Percentiles rank a stretch among this genome's conserved stretches.
These are phyloP conservation scores for Taurulus bubalis DNA, from an alignment of 2,113 vertebrate species.

Conservation along the genomic window DNA sequence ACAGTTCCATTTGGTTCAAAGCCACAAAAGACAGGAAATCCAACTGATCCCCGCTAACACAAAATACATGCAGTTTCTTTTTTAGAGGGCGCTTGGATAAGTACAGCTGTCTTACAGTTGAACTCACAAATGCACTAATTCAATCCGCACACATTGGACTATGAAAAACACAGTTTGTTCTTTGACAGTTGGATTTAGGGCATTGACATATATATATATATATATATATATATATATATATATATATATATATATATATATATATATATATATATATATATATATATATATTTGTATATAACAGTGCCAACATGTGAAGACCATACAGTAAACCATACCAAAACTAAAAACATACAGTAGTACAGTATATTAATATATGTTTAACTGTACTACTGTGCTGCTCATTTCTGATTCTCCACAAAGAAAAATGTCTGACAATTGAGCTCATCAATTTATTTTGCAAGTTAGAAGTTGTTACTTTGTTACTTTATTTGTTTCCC, in stretches of 20 bases:
- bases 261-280: no score
- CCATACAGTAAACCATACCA: background rate
- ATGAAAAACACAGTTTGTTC: background rate
- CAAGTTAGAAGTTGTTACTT: background rate
- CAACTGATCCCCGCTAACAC: constrained; percentile 16
- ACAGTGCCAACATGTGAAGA: background rate
- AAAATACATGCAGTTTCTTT: constrained; percentile 9
- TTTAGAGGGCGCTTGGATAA: background rate
- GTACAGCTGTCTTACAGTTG: background rate
- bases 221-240: no score
- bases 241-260: no score
- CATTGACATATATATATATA: no score
- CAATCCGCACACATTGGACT: background rate
- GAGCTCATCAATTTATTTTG: background rate
- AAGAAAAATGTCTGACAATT: background rate
- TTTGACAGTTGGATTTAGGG: background rate
- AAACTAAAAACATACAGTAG: background rate
- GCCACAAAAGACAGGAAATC: constrained; percentile 47
- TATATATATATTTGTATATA: no score
- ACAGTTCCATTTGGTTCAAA: constrained; percentile 38
- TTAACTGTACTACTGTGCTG: background rate
- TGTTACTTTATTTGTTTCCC: no score
- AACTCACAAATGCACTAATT: background rate
- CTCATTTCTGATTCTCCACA: background rate
- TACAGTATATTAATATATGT: background rate